Base-by-base conservation (phyloP, 2,113 vertebrate species). In the Marcusenius ussheri region DNA sequence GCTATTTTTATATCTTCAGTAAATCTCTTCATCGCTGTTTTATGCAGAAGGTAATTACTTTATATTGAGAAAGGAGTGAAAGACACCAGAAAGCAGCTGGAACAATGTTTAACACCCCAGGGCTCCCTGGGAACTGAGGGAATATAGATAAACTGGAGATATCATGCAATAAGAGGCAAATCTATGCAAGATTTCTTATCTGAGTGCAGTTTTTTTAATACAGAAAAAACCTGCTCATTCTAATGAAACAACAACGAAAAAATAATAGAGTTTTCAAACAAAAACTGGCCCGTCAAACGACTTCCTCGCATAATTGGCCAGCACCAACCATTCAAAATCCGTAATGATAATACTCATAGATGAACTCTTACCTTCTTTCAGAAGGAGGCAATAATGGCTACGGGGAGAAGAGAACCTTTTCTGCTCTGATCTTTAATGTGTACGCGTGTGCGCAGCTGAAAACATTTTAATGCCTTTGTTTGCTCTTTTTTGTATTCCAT, bases 1-100 rank as follows among this genome's bases (percentile, higher is more conserved):
- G 90, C 90, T 93, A 90, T 93, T 92, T 92, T 92, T 27, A 31
- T 45, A 88, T 91, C 87, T 89, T 49, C 89, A 88, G 90, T 88
- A 90, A 91, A 92, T 91, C 90, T 91, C 86, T 83, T 88, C 83
- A 91, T 92, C 53, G 80, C 90, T 91, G 89, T 91, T 88, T 91
- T 88, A 51, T 89, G 62, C 58, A 89, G 88, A 90, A 90, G 80
- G 86, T 91, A 93, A 92, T 92, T 93, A 92, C 92, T 90, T 92
- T 89, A 80, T 90, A 66, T 83, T 91, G 89, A 84, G 84, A 91
- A 83, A 51, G 89, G 88, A 93, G 10, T 19, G 39, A 83, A 53
- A n/a, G 7, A 45, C 80, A 62, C 47, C 89, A 84, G 50, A 39
- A 47, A 83, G 89, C 74, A 31, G 77, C 77, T 42, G 50, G 39